Conservation (phyloP, 1,140 invertebrate species). For the Drosophila repleta region DNA sequence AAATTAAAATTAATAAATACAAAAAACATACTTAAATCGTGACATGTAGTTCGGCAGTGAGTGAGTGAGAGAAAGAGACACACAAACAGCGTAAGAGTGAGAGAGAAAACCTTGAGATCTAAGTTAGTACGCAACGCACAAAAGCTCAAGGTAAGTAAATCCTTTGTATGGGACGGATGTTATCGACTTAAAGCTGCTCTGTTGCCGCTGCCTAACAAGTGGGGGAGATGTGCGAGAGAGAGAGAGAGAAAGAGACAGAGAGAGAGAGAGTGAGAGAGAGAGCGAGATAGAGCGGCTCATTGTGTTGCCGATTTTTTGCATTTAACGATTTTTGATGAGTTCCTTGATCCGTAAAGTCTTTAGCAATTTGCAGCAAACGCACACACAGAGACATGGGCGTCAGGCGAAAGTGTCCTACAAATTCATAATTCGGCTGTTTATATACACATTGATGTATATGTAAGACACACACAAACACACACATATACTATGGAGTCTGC, state of each 20-base stretch:
- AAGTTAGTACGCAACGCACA: constrained; percentile 38
- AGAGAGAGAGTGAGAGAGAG: no score
- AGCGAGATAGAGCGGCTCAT: constrained; percentile 19
- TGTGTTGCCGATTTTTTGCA: constrained; percentile 60
- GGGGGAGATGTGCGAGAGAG: background rate
- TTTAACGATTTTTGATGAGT: constrained; percentile 81
- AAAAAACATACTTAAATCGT: constrained; percentile 35
- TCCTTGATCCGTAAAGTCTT: constrained; percentile 78
- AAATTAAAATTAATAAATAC: constrained; percentile 22
- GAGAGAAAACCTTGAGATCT: constrained; percentile 16
- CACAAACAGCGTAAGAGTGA: background rate
- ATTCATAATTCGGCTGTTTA: constrained; percentile 78
- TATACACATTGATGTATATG: constrained; percentile 49
- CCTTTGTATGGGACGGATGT: constrained; percentile 6
- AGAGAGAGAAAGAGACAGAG: no score
- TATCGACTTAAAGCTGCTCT: constrained; percentile 19
- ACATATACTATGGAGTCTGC: constrained; percentile 10
- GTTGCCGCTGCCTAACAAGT: constrained; percentile 23
- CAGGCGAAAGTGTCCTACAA: constrained; percentile 64
- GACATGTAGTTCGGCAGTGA: constrained; percentile 49
- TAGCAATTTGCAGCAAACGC: constrained; percentile 49
- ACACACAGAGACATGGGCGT: constrained; percentile 22
- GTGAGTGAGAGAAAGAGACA: background rate
- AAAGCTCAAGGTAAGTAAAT: constrained; percentile 55
- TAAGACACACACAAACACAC: constrained; percentile 18